Conservation (phyloP, 2,113 vertebrate genomes). For the Nanorana parkeri region DNA sequence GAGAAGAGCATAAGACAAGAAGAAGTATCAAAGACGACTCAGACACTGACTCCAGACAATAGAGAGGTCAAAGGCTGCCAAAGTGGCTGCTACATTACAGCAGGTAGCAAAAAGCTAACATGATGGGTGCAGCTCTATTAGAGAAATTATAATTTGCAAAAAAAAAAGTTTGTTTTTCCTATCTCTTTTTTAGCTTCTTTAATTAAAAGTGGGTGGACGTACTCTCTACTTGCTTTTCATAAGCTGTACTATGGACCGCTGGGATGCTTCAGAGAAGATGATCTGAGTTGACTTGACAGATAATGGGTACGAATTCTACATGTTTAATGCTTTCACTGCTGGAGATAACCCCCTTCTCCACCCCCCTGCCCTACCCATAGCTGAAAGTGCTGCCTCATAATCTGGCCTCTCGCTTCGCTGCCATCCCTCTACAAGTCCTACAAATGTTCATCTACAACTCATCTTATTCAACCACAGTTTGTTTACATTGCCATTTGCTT, state of each 20-base stretch:
- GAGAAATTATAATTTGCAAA: too few relatives aligned
- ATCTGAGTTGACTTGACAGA: slow-evolving; percentile 30
- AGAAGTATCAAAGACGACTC: too few relatives aligned
- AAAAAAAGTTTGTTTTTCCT: too few relatives aligned
- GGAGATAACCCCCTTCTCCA: slow-evolving; percentile 1
- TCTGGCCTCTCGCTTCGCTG: not conserved
- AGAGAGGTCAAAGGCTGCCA: too few relatives aligned
- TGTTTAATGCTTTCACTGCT: slow-evolving; percentile 32
- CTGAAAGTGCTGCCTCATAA: not conserved
- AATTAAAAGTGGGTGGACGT: not conserved
- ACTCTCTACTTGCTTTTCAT: not conserved
- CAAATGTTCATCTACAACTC: not conserved
- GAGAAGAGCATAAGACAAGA: too few relatives aligned
- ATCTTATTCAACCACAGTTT: not conserved
- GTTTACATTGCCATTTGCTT: not conserved
- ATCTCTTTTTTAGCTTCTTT: too few relatives aligned
- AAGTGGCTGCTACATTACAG: too few relatives aligned
- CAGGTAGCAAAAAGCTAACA: too few relatives aligned
- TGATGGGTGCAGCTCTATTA: too few relatives aligned
- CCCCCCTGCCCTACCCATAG: too few relatives aligned
- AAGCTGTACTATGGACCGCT: not conserved
- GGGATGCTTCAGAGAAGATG: not conserved
- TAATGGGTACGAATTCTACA: slow-evolving; percentile 31
- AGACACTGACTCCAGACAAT: too few relatives aligned
- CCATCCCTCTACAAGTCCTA: not conserved